A percentile compares a stretch with the other conserved stretches of the same genome.
These are phyloP conservation scores for Dione vanillae DNA, from an alignment of 2,888 invertebrate species.

Conservation along the genomic window DNA sequence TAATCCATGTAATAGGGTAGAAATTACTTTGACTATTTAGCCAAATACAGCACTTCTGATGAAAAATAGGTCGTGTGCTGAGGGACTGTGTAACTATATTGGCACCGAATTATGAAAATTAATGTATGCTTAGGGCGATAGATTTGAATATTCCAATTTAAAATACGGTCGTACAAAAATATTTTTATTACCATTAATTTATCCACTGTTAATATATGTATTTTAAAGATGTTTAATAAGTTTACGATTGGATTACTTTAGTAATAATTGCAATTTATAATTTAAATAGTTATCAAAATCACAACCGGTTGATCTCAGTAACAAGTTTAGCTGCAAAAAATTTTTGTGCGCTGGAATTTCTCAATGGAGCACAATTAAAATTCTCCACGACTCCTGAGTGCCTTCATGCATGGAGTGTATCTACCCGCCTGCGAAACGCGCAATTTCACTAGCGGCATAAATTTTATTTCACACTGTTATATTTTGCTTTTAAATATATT, in stretches of 20 bases:
- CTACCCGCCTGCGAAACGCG: conserved; percentile 60
- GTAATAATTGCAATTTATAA: too few species aligned
- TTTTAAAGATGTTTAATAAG: too few species aligned
- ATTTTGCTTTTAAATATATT: conserved; percentile 62
- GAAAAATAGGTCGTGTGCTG: conserved; percentile 50
- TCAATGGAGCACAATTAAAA: conserved; percentile 81
- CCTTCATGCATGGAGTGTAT: conserved; percentile 66
- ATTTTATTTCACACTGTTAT: conserved; percentile 70
- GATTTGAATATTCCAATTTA: background rate
- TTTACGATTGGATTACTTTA: too few species aligned
- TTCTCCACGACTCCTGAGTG: conserved; percentile 67
- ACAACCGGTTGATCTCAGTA: conserved; percentile 60
- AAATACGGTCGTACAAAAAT: background rate
- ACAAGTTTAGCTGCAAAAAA: conserved; percentile 75
- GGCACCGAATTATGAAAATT: conserved; percentile 42
- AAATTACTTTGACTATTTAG: conserved; percentile 47
- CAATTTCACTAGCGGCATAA: conserved; percentile 70
- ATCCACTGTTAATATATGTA: background rate
- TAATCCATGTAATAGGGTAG: conserved; percentile 43
- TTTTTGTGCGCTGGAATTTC: conserved; percentile 66
- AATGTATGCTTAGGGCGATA: conserved; percentile 2
- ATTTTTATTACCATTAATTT: background rate
- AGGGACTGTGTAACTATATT: conserved; percentile 47
- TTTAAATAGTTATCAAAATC: conserved; percentile 51
- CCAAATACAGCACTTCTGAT: conserved; percentile 53